Base-by-base conservation (phyloP, 2,797 vertebrate genomes). In the Micropoecilia bifurca region DNA sequence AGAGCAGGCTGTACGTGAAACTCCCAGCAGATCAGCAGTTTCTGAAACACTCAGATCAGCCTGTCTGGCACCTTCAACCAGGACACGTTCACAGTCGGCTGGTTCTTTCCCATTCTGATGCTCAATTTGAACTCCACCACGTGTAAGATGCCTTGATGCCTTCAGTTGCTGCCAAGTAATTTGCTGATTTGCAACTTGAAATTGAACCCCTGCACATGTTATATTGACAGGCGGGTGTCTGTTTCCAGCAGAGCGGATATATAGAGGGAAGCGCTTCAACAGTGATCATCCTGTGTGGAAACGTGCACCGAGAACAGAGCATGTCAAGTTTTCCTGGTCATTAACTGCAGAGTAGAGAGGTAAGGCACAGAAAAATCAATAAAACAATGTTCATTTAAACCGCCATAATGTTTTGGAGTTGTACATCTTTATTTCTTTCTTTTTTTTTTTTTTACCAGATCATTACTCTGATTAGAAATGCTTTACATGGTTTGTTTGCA, bases 11-110 rank as follows among this genome's bases (percentile, higher is more conserved):
- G 6, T 9, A 10, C 9, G 61, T 66, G 33, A 66, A 66, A 66
- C 61, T 66, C 33, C 18, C 7, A 36, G 7, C 61, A 61, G 28
- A 30, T 16, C 2, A 61, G 14, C 3, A 10, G 16, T 22, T 66
- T 39, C 61, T 66, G 33, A 39, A 9, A 66, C 9, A 59, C 57
- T 59, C n/a, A 59, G 55, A 30, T 28, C 55, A 59, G 28, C 28
- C 28, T 61, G 57, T 61, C 57, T 61, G 57, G 28, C 57, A 61
- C 57, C 57, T 61, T 61, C 57, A 59, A 14, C n/a, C n/a, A 59
- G n/a, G 55, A 12, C 55, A 33, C 57, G 6, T 61, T 61, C 57
- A 33, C 57, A 61, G 57, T 33, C 16, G 57, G 57, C 16, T 33
- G 28, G 5, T 61, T 61, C 14, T 28, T 6, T 16, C 28, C 1